Percentiles rank a stretch among this genome's conserved stretches.
Conservation (phyloP, 2,113 vertebrate genomes). For the Oreochromis tanganicae region DNA sequence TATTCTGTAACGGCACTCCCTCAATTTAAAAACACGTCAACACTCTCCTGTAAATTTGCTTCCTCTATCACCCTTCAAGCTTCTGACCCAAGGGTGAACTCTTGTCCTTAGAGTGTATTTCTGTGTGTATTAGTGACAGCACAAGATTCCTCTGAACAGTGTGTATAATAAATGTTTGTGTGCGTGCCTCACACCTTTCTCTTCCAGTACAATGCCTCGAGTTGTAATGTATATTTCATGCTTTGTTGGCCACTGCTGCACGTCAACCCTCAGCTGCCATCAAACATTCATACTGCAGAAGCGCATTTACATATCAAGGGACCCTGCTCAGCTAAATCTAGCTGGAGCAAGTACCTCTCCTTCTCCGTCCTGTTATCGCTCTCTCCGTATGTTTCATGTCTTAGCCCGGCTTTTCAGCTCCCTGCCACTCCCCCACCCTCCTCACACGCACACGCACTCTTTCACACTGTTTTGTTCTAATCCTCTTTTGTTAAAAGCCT, state of each 20-base stretch:
- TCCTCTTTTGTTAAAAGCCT: slow-evolving; percentile 53
- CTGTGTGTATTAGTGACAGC: background rate
- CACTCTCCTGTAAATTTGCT: background rate
- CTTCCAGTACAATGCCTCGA: slow-evolving; percentile 21
- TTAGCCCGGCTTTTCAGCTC: slow-evolving; percentile 8
- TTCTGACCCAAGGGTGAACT: background rate
- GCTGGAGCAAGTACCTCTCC: slow-evolving; percentile 15
- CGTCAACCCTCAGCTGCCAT: slow-evolving; percentile 36
- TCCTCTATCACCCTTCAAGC: background rate
- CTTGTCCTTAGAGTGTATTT: background rate
- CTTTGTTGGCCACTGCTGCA: slow-evolving; percentile 51
- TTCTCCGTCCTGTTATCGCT: slow-evolving; percentile 25
- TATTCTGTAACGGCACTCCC: background rate
- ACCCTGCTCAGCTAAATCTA: slow-evolving; percentile 21
- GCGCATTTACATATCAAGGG: slow-evolving; percentile 63
- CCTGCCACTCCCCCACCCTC: background rate
- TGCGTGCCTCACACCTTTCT: slow-evolving; percentile 26
- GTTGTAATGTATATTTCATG: slow-evolving; percentile 63
- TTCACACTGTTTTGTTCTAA: slow-evolving; percentile 28
- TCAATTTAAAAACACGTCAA: too few relatives aligned
- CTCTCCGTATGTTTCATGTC: slow-evolving; percentile 34
- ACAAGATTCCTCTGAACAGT: background rate
- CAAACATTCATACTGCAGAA: slow-evolving; percentile 57
- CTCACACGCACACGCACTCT: background rate
- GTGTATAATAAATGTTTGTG: background rate